Base-by-base conservation (phyloP, 2,888 invertebrate genomes). In the Metallyticus violacea region DNA sequence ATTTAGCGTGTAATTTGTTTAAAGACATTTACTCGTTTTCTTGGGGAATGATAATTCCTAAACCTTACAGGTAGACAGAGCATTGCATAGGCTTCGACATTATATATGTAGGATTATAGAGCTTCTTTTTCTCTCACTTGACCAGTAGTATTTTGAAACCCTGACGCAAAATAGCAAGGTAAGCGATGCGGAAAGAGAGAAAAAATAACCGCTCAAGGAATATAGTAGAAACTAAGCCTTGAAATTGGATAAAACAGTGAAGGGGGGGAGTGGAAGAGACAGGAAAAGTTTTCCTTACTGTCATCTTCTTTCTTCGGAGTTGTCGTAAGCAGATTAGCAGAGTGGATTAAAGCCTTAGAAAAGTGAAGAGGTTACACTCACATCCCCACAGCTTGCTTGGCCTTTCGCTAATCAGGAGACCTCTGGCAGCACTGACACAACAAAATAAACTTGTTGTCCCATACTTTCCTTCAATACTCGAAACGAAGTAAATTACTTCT, bases 271-370 rank as follows among this genome's bases (percentile, higher is more conserved):
- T 15, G 79, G 15, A 25, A 25, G 15, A 28, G 28, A 79, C 15
- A 26, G 79, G 15, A 27, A 26, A 26, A 28, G 15, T 79, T 79
- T 26, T 28, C 22, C 79, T 26, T 79, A 27, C 26, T 78, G 77
- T 82, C 79, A 30, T 81, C 83, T 87, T 26, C 80, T 85, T 85
- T 81, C 76, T 76, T 81, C 80, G 28, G 78, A 86, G 87, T 78
- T 28, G 77, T 77, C 77, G 25, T 86, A 86, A 86, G 86, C 62
- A 78, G 87, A 84, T 86, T 86, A 85, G 40, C n/a, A 62, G 62
- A 77, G 1, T 26, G 88, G 85, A 85, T 87, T 88, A 88, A 88
- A 88, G 85, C 88, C 88, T 77, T 88, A 88, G 86, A 88, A 88
- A 86, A 76, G 86, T 85, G 84, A 87, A 86, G 85, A 87, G 76